Conservation (phyloP, 2,113 vertebrate species). For the Lathamus discolor region DNA sequence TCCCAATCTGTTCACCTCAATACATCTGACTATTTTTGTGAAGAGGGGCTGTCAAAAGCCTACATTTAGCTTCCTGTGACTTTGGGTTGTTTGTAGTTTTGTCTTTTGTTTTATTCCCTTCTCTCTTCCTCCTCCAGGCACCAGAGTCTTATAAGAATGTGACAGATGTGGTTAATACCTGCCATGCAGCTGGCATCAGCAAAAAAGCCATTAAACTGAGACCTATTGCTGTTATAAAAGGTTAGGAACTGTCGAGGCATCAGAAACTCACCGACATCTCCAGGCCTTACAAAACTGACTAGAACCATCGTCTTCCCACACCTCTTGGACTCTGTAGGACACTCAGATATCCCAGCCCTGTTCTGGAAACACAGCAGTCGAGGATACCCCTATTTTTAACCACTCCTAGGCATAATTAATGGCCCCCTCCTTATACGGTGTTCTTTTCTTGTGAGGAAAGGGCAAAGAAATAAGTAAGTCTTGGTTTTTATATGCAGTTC, state of each 20-base stretch:
- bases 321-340: background rate
- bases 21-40: background rate
- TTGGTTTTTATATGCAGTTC: background rate
- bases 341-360: background rate
- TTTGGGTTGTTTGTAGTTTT: background rate
- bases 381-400: background rate
- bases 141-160: constrained; percentile 98
- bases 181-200: constrained; percentile 95
- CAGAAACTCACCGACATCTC: background rate
- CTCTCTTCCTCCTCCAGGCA: constrained; percentile 75
- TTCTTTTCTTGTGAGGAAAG: background rate
- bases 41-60: background rate
- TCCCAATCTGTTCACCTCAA: background rate
- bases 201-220: constrained; percentile 97
- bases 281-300: constrained; percentile 30
- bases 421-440: background rate
- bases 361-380: constrained; percentile 10
- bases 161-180: constrained; percentile 96
- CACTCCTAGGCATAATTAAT: background rate
- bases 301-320: constrained; percentile 9
- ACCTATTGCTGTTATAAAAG: constrained; percentile 97
- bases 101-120: background rate
- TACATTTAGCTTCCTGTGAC: background rate
- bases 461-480: background rate
- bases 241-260: constrained; percentile 68